Evolutionary conservation across 1,140 invertebrate species (phyloP).

Genomic region (Rhagoletis zephyria): DNA sequence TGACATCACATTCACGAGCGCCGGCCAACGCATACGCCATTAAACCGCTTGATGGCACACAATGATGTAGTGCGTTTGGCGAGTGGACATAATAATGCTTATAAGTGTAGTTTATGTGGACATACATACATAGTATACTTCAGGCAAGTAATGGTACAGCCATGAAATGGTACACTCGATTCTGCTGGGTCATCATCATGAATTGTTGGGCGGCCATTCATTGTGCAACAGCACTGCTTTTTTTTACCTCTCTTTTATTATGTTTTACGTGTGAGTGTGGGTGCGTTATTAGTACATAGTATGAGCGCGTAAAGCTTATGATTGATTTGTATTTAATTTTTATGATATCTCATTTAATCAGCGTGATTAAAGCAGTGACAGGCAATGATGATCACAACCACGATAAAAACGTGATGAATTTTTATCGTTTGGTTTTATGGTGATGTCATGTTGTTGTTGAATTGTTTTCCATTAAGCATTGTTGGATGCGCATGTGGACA

Average conservation of each 20-base stretch:
- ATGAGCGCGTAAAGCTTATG: neutral
- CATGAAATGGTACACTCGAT: neutral
- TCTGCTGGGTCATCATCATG: neutral
- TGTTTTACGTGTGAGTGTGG: neutral
- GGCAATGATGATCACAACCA: neutral
- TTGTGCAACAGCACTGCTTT: neutral
- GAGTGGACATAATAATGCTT: slow-evolving; percentile 41
- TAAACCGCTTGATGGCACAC: slow-evolving; percentile 16
- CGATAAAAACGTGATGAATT: slow-evolving; percentile 9
- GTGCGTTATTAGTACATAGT: too few relatives aligned
- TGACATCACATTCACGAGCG: neutral
- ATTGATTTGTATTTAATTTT: slow-evolving; percentile 48
- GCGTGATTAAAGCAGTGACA: slow-evolving; percentile 15
- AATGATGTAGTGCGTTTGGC: slow-evolving; percentile 2
- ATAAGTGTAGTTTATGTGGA: slow-evolving; percentile 35
- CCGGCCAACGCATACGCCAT: neutral
- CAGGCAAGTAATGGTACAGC: neutral
- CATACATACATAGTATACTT: neutral
- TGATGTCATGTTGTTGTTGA: neutral
- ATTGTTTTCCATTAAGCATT: neutral
- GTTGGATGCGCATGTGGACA: too few relatives aligned
- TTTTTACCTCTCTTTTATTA: neutral
- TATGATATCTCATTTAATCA: slow-evolving; percentile 41
- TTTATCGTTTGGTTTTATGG: neutral
- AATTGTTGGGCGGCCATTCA: neutral